Base-by-base conservation (phyloP, 1,140 invertebrate species). In the Eurosta solidaginis region DNA sequence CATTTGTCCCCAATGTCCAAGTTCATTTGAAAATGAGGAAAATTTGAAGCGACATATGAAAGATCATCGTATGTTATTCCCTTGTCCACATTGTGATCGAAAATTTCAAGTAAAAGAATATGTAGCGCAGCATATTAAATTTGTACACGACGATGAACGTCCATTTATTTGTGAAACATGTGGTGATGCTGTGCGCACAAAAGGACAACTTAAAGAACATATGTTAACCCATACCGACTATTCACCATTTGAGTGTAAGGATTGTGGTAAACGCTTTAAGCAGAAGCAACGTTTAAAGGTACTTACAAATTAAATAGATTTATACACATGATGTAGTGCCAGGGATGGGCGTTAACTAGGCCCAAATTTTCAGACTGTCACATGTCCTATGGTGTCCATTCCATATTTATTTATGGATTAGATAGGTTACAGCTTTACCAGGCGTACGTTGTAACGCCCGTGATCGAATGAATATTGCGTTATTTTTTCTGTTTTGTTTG, bases 101-200 rank as follows among this genome's bases (percentile, higher is more conserved):
- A 82, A 84, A 78, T 88, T 86, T 29, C 79, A 81, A 50, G 83
- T 79, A 63, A 81, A 79, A 76, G 77, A 85, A 29, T 82, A 84
- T 59, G 82, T 86, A 33, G 73, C 84, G 77, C 82, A 86, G 14
- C 89, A 89, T 77, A 80, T 88, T 27, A 88, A 87, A 12, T 73
- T 49, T 27, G 84, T 89, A 75, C 89, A 90, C 59, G 83, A 87
- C 25, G 83, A 89, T 27, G 86, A 89, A 49, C 82, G 89, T 4
- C 89, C 89, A 6, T 89, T 88, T 75, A 86, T 89, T 29, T 90
- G 89, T 79, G 87, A 88, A 63, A 82, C 89, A 36, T 90, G 89
- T 78, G 88, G 88, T 3, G 68, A 85, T 1, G 82, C 85, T 9
- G 88, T 89, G 22, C 88, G 88, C 36, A 89, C 89, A 2, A 88